phyloP scores from a whole-genome alignment of 2,113 vertebrate species.

The Melanerpes aurifrons region DNA sequence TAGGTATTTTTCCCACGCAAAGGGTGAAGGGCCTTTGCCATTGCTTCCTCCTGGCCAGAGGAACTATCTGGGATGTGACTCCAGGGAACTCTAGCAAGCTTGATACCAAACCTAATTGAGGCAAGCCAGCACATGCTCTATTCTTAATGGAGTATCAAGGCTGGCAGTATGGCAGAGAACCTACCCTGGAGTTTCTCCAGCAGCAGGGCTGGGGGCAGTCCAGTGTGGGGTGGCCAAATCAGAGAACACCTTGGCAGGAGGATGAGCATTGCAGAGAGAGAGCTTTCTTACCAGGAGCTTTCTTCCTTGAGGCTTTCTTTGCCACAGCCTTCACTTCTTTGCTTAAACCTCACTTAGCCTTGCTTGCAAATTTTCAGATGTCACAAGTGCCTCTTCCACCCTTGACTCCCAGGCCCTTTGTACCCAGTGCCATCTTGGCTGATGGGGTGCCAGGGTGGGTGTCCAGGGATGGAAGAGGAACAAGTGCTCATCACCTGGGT shows the following conservation, averaged over 20 bases:
- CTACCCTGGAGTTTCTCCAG: not conserved
- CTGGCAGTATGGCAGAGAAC: not conserved
- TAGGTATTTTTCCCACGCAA: not conserved
- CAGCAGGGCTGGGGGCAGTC: not conserved
- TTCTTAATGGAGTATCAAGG: not conserved
- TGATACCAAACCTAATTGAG: conserved; percentile 1
- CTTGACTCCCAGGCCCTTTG: not conserved
- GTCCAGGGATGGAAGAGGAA: not conserved
- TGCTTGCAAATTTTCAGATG: not conserved
- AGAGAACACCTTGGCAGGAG: not conserved
- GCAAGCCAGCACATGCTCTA: not conserved
- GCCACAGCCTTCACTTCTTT: not conserved
- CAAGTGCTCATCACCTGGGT: not conserved
- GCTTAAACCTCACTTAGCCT: not conserved
- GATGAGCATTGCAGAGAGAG: not conserved
- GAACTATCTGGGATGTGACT: not conserved
- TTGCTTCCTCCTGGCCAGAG: not conserved
- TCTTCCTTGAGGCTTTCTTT: not conserved
- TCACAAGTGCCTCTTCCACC: not conserved
- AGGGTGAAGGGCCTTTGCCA: not conserved
- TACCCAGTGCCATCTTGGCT: too few species aligned
- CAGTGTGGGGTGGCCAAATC: not conserved
- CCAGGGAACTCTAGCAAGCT: not conserved
- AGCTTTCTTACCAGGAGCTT: not conserved
- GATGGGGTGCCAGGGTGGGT: not conserved